Evolutionary conservation across 2,888 invertebrate species (phyloP).

Genomic region (Hofmannophila pseudospretella): DNA sequence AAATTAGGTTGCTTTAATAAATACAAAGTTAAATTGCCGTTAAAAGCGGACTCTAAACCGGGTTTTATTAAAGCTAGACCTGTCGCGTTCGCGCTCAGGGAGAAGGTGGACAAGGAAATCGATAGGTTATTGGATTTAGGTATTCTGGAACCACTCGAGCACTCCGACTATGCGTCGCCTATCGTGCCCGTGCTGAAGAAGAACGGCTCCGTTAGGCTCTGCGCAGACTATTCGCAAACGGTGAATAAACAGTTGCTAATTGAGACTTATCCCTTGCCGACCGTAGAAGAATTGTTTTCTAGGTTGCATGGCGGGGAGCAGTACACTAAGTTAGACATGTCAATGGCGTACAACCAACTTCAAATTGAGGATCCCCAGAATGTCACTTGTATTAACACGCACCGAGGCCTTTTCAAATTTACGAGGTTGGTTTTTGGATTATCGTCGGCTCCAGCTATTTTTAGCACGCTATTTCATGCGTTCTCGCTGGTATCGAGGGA

Average conservation of each 20-base stretch:
- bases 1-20: constrained; percentile 9
- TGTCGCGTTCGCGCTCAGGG: constrained; percentile 17
- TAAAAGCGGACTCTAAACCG: constrained; percentile 11
- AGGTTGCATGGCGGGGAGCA: too few relatives aligned
- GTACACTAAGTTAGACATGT: constrained; percentile 10
- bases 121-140: constrained; percentile 15
- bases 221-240: constrained; percentile 5
- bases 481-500: constrained; percentile 8
- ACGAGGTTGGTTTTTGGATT: constrained; percentile 12
- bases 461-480: constrained; percentile 9
- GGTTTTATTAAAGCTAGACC: constrained; percentile 17
- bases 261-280: constrained; percentile 11
- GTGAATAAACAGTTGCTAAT: constrained; percentile 10
- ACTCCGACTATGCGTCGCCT: constrained; percentile 13
- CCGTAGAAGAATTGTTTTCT: constrained; percentile 9
- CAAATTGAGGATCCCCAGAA: constrained; percentile 7
- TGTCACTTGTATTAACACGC: constrained; percentile 11
- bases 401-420: constrained; percentile 11
- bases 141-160: constrained; percentile 16
- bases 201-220: constrained; percentile 4
- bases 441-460: constrained; percentile 11
- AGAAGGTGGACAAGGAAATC: constrained; percentile 16
- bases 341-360: constrained; percentile 10
- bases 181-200: too few relatives aligned
- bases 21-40: constrained; percentile 11